Evolutionary conservation across 2,113 vertebrate species (phyloP).

Genomic region (Aphyosemion australe): DNA sequence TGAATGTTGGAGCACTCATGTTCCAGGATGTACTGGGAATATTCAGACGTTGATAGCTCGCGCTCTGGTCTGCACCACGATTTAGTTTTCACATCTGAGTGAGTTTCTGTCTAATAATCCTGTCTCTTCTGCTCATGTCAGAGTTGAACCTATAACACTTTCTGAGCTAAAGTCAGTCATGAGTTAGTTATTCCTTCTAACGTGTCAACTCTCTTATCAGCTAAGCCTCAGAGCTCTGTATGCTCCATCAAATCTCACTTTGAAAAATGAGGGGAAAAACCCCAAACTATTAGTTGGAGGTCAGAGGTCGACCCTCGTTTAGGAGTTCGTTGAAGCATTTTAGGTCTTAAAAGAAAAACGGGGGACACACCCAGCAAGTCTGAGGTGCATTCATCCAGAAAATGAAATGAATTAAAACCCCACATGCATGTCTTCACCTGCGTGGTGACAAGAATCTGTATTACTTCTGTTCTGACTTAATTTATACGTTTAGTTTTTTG

Average conservation of each 20-base stretch:
- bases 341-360: conserved; percentile 9
- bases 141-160: no score
- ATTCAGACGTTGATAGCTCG: no score
- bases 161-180: no score
- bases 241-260: conserved; percentile 35
- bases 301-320: conserved; percentile 53
- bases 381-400: conserved; percentile 49
- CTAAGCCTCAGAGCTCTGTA: conserved; percentile 5
- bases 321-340: conserved; percentile 55
- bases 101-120: no score
- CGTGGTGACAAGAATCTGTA: conserved; percentile 24
- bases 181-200: neutral
- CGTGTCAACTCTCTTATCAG: conserved; percentile 19
- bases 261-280: conserved; percentile 5
- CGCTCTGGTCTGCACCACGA: no score
- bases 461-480: conserved; percentile 16
- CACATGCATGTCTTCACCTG: conserved; percentile 31
- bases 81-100: no score
- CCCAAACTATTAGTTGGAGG: conserved; percentile 38
- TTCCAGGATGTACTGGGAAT: no score
- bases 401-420: conserved; percentile 38
- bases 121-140: no score
- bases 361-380: conserved; percentile 33
- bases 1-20: no score
- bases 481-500: no score